These are phyloP conservation scores for Falcunculus frontatus DNA, from an alignment of 2,113 vertebrate species.

Conservation along the genomic window DNA sequence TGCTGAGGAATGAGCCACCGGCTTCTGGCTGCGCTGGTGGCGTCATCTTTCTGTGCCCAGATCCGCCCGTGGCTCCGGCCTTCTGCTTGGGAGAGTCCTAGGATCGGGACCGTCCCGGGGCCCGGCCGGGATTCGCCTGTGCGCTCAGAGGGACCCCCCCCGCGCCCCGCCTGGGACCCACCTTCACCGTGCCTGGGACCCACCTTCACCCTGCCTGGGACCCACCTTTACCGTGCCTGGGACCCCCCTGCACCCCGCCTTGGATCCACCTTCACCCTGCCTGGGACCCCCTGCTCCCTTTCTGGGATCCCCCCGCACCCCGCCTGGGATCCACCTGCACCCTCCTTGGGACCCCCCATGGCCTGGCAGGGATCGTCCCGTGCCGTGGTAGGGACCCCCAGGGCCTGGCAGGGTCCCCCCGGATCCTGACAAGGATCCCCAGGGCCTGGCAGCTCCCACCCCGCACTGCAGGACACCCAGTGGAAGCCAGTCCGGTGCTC, in stretches of 20 bases:
- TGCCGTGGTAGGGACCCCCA: rapidly evolving
- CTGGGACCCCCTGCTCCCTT: too few relatives aligned
- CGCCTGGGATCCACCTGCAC: too few relatives aligned
- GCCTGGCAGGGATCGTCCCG: rapidly evolving
- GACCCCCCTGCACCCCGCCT: too few relatives aligned
- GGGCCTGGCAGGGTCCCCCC: too few relatives aligned
- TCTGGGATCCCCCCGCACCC: too few relatives aligned
- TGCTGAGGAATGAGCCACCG: rapidly evolving
- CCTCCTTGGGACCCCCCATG: too few relatives aligned
- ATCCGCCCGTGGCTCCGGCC: rapidly evolving
- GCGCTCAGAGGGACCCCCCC: rapidly evolving
- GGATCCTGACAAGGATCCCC: rapidly evolving
- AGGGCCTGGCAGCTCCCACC: not conserved
- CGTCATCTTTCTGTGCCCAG: not conserved
- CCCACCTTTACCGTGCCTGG: too few relatives aligned
- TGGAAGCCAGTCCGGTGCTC: not conserved
- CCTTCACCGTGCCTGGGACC: too few relatives aligned
- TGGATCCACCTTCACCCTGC: too few relatives aligned
- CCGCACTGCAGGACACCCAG: rapidly evolving
- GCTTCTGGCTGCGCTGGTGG: rapidly evolving
- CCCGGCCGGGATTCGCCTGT: too few relatives aligned
- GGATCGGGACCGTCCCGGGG: rapidly evolving
- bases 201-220: too few relatives aligned
- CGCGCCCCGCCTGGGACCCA: too few relatives aligned
- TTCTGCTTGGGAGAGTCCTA: rapidly evolving